Evolutionary conservation across 2,797 vertebrate genomes (phyloP).

Genomic region (Chanos chanos): DNA sequence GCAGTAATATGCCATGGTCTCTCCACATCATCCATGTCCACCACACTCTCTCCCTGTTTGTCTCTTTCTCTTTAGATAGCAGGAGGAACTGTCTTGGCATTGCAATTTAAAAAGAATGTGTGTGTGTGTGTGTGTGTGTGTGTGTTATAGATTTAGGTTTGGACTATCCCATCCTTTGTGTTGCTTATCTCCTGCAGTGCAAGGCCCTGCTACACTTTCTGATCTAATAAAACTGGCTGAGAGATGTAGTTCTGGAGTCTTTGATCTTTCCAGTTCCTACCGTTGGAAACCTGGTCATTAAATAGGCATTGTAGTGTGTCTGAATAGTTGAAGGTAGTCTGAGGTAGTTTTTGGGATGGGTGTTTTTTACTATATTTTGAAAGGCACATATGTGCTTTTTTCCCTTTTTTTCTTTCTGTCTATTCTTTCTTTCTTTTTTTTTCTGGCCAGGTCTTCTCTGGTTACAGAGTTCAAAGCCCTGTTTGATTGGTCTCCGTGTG

Average conservation of each 20-base stretch:
- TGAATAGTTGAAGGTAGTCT: slow-evolving; percentile 1
- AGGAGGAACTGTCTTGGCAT: neutral
- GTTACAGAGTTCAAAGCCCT: slow-evolving; percentile 23
- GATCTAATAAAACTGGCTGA: slow-evolving; percentile 2
- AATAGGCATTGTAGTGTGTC: neutral
- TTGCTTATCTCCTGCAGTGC: slow-evolving; percentile 3
- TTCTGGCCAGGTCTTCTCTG: slow-evolving; percentile 1
- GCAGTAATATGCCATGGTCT: slow-evolving; percentile 38
- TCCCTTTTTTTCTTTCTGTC: neutral
- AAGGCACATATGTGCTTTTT: neutral
- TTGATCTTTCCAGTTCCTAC: slow-evolving; percentile 22
- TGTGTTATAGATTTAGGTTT: slow-evolving; percentile 10
- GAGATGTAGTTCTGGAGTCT: slow-evolving; percentile 22
- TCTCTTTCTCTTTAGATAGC: neutral
- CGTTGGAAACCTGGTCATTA: slow-evolving; percentile 26
- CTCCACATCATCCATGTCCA: slow-evolving; percentile 36
- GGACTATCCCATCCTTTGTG: slow-evolving; percentile 4
- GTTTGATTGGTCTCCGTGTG: slow-evolving; percentile 9
- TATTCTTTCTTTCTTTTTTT: neutral
- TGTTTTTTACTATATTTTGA: slow-evolving; percentile 10
- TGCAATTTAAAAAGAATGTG: neutral
- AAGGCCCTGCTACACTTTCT: neutral
- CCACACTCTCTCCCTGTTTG: neutral
- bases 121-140: neutral
- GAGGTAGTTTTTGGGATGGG: neutral